A percentile compares a stretch with the other conserved stretches of the same genome.
Conservation (phyloP, 2,888 invertebrate genomes). For the Oeneis ivallda region DNA sequence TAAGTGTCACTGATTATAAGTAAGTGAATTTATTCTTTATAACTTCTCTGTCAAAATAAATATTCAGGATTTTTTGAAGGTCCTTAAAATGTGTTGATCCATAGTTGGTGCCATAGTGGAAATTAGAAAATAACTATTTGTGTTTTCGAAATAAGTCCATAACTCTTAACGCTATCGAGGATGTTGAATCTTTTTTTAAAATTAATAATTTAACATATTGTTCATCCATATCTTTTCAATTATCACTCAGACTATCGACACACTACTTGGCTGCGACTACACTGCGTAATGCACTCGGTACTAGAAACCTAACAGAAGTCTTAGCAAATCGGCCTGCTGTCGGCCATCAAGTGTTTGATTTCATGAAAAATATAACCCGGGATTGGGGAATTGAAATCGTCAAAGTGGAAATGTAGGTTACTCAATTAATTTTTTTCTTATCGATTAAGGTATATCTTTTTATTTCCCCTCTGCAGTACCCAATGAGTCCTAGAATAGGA, state of each 20-base stretch:
- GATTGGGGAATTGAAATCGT: constrained; percentile 94
- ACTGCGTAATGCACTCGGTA: constrained; percentile 92
- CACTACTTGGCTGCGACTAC: constrained; percentile 89
- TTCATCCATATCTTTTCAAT: background rate
- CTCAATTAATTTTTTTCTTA: background rate
- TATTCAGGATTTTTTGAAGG: too few relatives aligned
- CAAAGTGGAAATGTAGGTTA: constrained; percentile 92
- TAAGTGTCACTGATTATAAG: constrained; percentile 62
- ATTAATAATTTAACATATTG: too few relatives aligned
- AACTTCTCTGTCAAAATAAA: too few relatives aligned
- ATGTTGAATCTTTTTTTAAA: too few relatives aligned
- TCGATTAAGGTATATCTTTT: background rate
- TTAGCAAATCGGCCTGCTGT: constrained; percentile 92
- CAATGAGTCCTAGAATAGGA: too few relatives aligned
- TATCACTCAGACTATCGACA: constrained; percentile 84
- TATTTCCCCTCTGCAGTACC: too few relatives aligned
- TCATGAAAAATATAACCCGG: constrained; percentile 88
- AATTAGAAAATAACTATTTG: too few relatives aligned
- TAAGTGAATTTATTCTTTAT: constrained; percentile 40
- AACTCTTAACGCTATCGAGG: background rate
- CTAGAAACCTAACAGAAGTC: constrained; percentile 91
- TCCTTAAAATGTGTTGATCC: too few relatives aligned
- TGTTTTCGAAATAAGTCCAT: background rate
- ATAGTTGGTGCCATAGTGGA: too few relatives aligned
- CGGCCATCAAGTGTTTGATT: constrained; percentile 89